Evolutionary conservation across 2,113 vertebrate genomes (phyloP).

Genomic region (Menura novaehollandiae): DNA sequence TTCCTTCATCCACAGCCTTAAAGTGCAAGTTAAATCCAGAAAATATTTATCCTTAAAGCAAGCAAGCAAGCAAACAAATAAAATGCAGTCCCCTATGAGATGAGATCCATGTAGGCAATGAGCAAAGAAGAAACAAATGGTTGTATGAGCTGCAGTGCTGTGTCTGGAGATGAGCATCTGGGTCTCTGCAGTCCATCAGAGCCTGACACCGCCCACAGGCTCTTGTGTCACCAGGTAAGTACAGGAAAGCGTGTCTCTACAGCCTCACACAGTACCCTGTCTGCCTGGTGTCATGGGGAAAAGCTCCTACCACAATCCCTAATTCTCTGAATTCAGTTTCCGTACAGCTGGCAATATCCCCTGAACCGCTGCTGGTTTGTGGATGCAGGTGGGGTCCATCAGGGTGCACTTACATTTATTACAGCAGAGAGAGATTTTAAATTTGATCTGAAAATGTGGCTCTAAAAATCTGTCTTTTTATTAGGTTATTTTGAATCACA

Average conservation of each 20-base stretch:
- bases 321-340: background rate
- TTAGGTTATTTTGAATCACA: background rate
- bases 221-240: background rate
- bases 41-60: background rate
- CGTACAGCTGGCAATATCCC: background rate
- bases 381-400: background rate
- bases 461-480: background rate
- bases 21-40: background rate
- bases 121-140: background rate
- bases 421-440: background rate
- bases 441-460: background rate
- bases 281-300: background rate
- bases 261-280: background rate
- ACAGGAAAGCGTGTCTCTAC: fast-evolving
- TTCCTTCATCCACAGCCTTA: background rate
- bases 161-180: background rate
- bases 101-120: background rate
- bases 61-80: background rate
- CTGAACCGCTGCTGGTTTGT: background rate
- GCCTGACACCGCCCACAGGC: background rate
- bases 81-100: background rate
- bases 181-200: background rate
- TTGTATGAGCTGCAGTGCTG: background rate
- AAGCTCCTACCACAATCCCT: background rate
- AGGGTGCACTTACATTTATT: background rate